A percentile compares a stretch with the other conserved stretches of the same genome.
These are phyloP conservation scores for Campylomormyrus tamandua DNA, from an alignment of 2,113 vertebrate genomes.

Conservation along the genomic window DNA sequence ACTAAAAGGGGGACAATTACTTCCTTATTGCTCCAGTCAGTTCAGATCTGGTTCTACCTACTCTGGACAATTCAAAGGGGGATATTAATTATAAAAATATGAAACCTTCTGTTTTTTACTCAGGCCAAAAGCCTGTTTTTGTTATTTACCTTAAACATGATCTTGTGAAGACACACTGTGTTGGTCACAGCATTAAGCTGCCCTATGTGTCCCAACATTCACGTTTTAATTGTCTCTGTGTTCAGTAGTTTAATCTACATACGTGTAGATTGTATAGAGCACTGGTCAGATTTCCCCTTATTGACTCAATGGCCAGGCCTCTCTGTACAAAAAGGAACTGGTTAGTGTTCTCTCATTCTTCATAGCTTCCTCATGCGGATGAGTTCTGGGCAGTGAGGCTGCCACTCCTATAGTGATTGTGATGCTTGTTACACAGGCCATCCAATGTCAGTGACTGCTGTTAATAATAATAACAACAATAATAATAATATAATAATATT, in stretches of 20 bases:
- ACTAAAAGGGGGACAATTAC: neutral
- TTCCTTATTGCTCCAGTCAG: neutral
- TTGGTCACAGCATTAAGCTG: neutral
- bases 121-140: neutral
- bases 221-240: neutral
- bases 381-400: neutral
- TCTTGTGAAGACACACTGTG: neutral
- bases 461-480: neutral
- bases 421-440: neutral
- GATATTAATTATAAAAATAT: neutral
- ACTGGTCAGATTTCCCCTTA: neutral
- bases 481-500: neutral
- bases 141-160: neutral
- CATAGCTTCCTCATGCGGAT: neutral
- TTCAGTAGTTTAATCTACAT: neutral
- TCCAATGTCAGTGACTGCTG: neutral
- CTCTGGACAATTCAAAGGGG: neutral
- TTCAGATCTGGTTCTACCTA: neutral
- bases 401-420: neutral
- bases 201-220: neutral
- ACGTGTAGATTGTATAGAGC: neutral
- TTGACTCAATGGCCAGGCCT: neutral
- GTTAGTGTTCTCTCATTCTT: neutral
- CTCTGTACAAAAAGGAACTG: neutral
- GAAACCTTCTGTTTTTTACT: neutral